A percentile compares a stretch with the other conserved stretches of the same genome.
Evolutionary conservation across 2,113 vertebrate species (phyloP).

Genomic region (Tetrao urogallus): DNA sequence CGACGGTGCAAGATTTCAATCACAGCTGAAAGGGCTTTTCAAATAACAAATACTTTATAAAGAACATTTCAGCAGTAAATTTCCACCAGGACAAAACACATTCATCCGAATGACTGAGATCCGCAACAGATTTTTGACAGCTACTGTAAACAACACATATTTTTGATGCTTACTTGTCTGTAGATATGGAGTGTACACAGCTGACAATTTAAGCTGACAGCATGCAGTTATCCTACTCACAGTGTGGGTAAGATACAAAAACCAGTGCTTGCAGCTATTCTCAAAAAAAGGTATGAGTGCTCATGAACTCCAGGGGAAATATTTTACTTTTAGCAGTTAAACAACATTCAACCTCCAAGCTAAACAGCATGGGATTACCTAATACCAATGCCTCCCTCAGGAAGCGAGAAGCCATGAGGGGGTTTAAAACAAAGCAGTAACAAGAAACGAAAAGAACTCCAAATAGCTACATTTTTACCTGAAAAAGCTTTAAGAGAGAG

Average conservation of each 20-base stretch:
- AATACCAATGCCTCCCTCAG: neutral
- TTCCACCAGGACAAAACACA: neutral
- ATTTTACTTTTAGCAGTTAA: neutral
- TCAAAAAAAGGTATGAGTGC: neutral
- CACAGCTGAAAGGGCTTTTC: neutral
- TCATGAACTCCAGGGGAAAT: neutral
- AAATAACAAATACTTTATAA: neutral
- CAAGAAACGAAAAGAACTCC: no score
- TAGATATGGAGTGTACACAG: neutral
- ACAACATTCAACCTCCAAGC: neutral
- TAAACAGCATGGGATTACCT: neutral
- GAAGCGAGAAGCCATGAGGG: neutral
- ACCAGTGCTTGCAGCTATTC: neutral
- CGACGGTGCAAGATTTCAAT: neutral
- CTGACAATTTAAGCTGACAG: slow-evolving; percentile 12
- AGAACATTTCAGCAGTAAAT: neutral
- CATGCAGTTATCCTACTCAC: neutral
- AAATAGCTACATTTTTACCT: neutral
- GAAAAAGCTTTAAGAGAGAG: neutral
- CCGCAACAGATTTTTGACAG: neutral
- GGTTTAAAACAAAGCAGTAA: neutral
- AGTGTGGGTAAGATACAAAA: neutral
- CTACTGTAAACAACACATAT: neutral
- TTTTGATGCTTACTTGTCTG: slow-evolving; percentile 17
- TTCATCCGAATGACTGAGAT: neutral